Evolutionary conservation across 2,888 invertebrate genomes (phyloP), one percentile per base, ranked within the genome.

Genomic region (Megaustenia siamemsis): DNA sequence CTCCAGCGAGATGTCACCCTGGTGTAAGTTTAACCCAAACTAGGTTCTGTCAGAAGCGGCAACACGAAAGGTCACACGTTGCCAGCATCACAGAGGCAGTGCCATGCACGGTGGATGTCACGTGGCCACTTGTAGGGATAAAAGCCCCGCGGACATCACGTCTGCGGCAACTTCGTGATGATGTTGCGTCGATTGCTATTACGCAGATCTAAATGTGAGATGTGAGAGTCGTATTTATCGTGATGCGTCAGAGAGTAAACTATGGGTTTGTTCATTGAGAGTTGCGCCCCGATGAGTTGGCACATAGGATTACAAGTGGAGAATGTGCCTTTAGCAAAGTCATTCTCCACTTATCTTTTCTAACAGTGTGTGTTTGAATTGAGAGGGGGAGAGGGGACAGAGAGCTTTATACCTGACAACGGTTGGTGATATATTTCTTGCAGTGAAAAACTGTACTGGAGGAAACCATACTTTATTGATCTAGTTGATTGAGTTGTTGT

Each of bases 71-170:
- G 56, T n/a, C 56, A 15, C 21, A 21, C 4, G n/a, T 56, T 56
- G 21, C 56, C 56, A 56, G 56, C 56, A 56, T 56, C 56, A 56
- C 12, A 56, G n/a, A n/a, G 18, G n/a, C 5, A 1, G n/a, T 28
- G 24, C 10, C 63, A 40, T 24, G 15, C 71, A 71, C 71, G n/a
- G 6, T n/a, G n/a, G 6, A 45, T 45, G 45, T 71, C 71, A 71
- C 43, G n/a, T 71, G 71, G n/a, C 43, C 71, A 45, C 43, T 71
- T 43, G 5, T 28, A n/a, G 3, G 10, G 28, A 43, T 8, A 43
- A n/a, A 43, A 43, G 71, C 71, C 71, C 43, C 71, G 43, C 69
- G 71, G 71, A 43, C 43, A 71, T 71, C 71, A 71, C 71, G 71
- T n/a, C 43, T 43, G 1, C 3, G 28, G 10, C 43, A 12, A 71